phyloP scores from a whole-genome alignment of 2,888 invertebrate species.

The Catocala fraxini region DNA sequence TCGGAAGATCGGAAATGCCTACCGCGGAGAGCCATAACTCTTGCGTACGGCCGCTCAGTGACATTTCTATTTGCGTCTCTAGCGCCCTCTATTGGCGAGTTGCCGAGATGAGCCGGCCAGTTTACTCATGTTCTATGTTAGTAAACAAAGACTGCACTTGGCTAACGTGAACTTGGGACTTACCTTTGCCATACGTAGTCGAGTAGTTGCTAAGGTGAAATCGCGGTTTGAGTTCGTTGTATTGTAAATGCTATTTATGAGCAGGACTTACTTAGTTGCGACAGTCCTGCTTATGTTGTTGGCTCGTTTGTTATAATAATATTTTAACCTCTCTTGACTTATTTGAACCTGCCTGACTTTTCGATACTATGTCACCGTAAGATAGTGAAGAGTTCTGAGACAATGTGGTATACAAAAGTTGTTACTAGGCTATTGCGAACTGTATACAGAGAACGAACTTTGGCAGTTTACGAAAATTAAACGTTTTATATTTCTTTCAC shows the following conservation, averaged over 20 bases:
- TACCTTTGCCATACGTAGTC: neutral
- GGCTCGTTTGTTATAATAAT: slow-evolving; percentile 11
- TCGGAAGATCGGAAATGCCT: slow-evolving; percentile 81
- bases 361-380: neutral
- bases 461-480: too few species aligned
- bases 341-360: slow-evolving; percentile 5
- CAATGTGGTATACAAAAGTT: too few species aligned
- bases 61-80: slow-evolving; percentile 77
- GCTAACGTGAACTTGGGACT: slow-evolving; percentile 34
- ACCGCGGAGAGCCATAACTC: slow-evolving; percentile 70
- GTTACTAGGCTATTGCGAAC: too few species aligned
- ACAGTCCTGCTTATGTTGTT: slow-evolving; percentile 14
- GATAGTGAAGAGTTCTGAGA: neutral
- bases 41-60: slow-evolving; percentile 63
- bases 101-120: slow-evolving; percentile 74
- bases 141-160: slow-evolving; percentile 75
- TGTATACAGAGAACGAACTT: too few species aligned
- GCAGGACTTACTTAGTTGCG: slow-evolving; percentile 7
- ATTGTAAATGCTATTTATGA: neutral
- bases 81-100: slow-evolving; percentile 85
- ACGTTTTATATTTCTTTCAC: too few species aligned
- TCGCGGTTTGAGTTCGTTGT: neutral
- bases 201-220: neutral
- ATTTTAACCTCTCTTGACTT: slow-evolving; percentile 7
- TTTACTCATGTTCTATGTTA: slow-evolving; percentile 84